phyloP scores from a whole-genome alignment of 2,797 vertebrate genomes.

The Phrynocephalus guinanensis region DNA sequence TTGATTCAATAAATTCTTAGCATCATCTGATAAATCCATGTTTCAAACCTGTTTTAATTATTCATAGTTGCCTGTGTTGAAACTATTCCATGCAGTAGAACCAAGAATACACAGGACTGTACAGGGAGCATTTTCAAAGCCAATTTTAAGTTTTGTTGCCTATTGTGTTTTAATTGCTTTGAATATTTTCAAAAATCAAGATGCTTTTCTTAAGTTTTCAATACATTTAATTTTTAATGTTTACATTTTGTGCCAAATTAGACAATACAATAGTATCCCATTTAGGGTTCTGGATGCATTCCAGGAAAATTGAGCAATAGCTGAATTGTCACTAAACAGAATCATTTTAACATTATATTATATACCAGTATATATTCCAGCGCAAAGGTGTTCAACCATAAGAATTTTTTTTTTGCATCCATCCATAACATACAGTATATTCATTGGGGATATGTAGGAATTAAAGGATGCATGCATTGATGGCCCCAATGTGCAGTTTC shows the following conservation, averaged over 20 bases:
- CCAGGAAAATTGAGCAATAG: too few species aligned
- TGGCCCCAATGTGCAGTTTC: too few species aligned
- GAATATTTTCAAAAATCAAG: conserved; percentile 27
- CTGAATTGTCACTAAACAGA: neutral
- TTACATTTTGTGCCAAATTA: conserved; percentile 31
- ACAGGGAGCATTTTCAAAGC: conserved; percentile 25
- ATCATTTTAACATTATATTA: too few species aligned
- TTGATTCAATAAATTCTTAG: too few species aligned
- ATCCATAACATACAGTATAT: neutral
- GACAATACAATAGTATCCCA: neutral
- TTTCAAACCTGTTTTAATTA: too few species aligned
- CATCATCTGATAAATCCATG: too few species aligned
- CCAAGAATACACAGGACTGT: neutral
- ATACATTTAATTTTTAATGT: neutral
- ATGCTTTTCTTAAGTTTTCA: neutral
- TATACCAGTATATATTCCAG: too few species aligned
- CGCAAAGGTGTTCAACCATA: neutral
- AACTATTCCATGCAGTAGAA: too few species aligned
- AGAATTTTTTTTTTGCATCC: neutral
- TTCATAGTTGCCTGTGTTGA: too few species aligned
- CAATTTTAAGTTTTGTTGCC: neutral
- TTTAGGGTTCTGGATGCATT: too few species aligned
- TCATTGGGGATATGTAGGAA: too few species aligned
- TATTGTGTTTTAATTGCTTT: neutral
- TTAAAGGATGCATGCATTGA: too few species aligned